phyloP scores from a whole-genome alignment of 2,113 vertebrate species.

The Hydrolagus affinis region DNA sequence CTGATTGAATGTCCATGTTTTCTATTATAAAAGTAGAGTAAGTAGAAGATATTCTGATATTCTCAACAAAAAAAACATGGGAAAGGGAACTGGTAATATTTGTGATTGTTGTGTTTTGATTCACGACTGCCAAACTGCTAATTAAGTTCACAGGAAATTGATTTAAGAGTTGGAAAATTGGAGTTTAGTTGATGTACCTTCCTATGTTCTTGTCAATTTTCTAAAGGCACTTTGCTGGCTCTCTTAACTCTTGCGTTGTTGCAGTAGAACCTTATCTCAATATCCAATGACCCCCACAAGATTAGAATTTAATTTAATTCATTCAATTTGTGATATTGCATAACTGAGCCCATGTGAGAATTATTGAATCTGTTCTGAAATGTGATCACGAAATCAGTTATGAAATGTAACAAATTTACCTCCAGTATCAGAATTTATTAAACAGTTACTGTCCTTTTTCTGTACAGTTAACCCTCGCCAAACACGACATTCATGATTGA shows the following conservation, averaged over 20 bases:
- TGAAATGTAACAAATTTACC: too few species aligned
- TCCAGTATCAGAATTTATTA: too few species aligned
- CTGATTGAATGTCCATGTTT: too few species aligned
- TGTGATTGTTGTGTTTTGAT: constrained; percentile 10
- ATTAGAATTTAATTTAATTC: background rate
- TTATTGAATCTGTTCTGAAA: too few species aligned
- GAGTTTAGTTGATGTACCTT: background rate
- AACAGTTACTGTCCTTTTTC: too few species aligned
- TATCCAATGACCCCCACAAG: background rate
- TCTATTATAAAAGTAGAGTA: background rate
- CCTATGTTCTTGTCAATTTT: background rate
- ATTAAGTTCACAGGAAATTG: constrained; percentile 4
- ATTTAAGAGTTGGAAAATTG: background rate
- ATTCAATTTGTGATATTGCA: too few species aligned
- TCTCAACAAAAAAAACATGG: constrained; percentile 3
- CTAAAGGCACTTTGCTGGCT: background rate
- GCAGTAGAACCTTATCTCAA: background rate
- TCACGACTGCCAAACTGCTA: background rate
- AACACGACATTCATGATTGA: too few species aligned
- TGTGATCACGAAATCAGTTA: too few species aligned
- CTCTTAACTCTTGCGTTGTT: background rate
- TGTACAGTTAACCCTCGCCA: too few species aligned
- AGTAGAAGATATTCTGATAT: background rate
- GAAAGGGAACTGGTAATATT: background rate
- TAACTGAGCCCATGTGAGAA: too few species aligned